Evolutionary conservation across 2,113 vertebrate genomes (phyloP).

Genomic region (Caranx melampygus): DNA sequence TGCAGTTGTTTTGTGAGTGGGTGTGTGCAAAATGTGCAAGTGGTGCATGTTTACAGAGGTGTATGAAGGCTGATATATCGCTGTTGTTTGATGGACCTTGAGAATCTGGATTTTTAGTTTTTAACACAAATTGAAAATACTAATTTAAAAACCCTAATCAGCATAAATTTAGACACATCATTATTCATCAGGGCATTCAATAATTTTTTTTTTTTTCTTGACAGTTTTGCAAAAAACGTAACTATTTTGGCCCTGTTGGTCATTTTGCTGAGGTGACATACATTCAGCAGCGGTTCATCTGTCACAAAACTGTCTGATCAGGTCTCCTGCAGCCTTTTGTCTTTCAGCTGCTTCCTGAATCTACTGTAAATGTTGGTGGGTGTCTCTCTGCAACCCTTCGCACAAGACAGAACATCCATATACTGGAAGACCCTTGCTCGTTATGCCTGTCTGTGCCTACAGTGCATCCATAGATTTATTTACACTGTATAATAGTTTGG

Average conservation of each 20-base stretch:
- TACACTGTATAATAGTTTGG: background rate
- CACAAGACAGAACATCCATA: background rate
- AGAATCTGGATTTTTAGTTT: background rate
- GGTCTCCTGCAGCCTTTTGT: conserved; percentile 6
- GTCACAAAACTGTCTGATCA: conserved; percentile 2
- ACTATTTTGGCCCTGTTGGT: background rate
- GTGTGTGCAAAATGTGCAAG: conserved; percentile 1
- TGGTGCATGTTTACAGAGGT: background rate
- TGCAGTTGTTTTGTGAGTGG: background rate
- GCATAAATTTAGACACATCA: background rate
- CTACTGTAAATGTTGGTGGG: conserved; percentile 1
- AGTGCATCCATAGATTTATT: background rate
- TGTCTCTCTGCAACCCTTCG: background rate
- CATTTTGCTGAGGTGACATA: conserved; percentile 2
- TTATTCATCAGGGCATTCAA: background rate
- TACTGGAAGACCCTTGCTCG: background rate
- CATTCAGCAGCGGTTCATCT: conserved; percentile 13
- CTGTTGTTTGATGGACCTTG: background rate
- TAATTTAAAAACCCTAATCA: background rate
- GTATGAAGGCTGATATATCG: background rate
- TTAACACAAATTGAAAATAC: conserved; percentile 2
- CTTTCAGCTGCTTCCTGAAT: conserved; percentile 17
- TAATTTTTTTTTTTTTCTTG: too few relatives aligned
- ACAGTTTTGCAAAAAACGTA: background rate
- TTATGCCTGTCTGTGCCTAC: background rate